Evolutionary conservation across 1,140 invertebrate species (phyloP).

Genomic region (Halictus rubicundus): DNA sequence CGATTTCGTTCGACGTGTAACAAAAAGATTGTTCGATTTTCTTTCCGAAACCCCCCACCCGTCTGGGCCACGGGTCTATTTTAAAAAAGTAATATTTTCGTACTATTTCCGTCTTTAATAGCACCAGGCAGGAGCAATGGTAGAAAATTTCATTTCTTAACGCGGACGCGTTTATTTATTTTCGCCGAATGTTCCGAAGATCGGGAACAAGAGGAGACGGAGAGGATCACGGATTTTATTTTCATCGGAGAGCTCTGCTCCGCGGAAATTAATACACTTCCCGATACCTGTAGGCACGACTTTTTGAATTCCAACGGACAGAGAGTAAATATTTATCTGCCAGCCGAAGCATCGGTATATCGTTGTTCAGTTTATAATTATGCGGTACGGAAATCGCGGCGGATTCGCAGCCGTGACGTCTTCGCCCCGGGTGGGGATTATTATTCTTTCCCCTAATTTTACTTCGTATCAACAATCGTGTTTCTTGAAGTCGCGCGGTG

Average conservation of each 20-base stretch:
- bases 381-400: background rate
- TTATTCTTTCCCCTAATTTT: constrained; percentile 39
- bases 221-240: background rate
- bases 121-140: background rate
- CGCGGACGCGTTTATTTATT: background rate
- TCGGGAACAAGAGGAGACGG: background rate
- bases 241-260: background rate
- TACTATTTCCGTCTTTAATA: constrained; percentile 20
- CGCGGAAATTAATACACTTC: background rate
- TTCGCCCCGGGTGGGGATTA: background rate
- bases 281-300: background rate
- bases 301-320: background rate
- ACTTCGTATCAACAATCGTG: background rate
- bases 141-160: background rate
- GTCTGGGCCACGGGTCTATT: background rate
- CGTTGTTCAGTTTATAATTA: constrained; percentile 8
- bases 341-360: background rate
- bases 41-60: background rate
- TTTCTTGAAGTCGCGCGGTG: background rate
- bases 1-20: background rate
- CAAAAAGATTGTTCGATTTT: background rate
- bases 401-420: background rate
- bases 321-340: background rate
- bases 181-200: background rate
- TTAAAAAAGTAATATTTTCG: background rate